Percentiles rank a stretch among this genome's conserved stretches.
phyloP scores from a whole-genome alignment of 2,888 invertebrate genomes.

The Hybos culiciformis region DNA sequence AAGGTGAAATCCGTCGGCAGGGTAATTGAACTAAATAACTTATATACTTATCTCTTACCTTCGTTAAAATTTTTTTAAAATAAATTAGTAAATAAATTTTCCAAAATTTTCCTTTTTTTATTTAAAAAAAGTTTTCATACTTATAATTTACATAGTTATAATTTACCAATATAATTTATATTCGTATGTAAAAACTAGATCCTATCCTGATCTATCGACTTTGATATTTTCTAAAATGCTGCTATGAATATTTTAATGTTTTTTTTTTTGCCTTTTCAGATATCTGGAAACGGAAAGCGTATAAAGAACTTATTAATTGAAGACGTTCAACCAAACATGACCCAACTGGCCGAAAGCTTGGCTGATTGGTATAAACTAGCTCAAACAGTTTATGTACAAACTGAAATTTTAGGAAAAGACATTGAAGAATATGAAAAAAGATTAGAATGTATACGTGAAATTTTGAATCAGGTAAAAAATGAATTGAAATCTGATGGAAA shows the following conservation, averaged over 20 bases:
- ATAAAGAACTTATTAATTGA: slow-evolving; percentile 52
- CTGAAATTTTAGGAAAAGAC: slow-evolving; percentile 61
- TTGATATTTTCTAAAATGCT: neutral
- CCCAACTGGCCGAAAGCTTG: slow-evolving; percentile 60
- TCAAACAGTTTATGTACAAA: slow-evolving; percentile 71
- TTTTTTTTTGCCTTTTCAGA: slow-evolving; percentile 34
- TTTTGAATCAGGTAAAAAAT: slow-evolving; percentile 27
- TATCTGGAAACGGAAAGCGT: slow-evolving; percentile 65
- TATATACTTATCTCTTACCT: no score
- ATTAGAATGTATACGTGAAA: slow-evolving; percentile 27
- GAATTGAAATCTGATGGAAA: slow-evolving; percentile 25
- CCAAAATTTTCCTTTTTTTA: no score
- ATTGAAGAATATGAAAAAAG: slow-evolving; percentile 29
- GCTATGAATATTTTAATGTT: neutral
- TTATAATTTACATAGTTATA: no score
- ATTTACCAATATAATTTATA: no score
- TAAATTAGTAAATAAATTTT: no score
- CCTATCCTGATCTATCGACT: no score
- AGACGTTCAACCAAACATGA: slow-evolving; percentile 59
- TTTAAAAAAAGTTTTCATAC: no score
- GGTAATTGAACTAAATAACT: no score
- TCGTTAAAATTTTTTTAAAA: no score
- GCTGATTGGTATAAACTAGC: slow-evolving; percentile 85
- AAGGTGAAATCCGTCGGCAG: no score
- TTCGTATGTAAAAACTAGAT: no score